These are phyloP conservation scores for Tachina grossa DNA, from an alignment of 2,888 invertebrate species.

Conservation along the genomic window DNA sequence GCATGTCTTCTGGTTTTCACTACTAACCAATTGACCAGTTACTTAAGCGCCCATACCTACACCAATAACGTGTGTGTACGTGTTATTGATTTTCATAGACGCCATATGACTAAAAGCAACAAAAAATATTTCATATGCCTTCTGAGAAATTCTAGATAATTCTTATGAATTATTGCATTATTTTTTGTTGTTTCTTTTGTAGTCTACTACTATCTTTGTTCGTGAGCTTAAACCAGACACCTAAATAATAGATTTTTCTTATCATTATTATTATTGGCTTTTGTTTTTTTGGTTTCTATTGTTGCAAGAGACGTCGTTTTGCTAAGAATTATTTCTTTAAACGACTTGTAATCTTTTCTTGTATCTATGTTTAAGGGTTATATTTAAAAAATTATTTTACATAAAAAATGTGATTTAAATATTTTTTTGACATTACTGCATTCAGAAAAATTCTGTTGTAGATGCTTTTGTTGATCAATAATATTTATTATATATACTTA, in stretches of 20 bases:
- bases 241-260: conserved; percentile 29
- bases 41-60: not conserved
- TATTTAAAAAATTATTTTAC: not conserved
- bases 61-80: not conserved
- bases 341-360: not conserved
- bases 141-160: not conserved
- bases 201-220: not conserved
- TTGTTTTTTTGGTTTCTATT: not conserved
- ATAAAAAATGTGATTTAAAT: not conserved
- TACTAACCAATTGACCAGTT: not conserved
- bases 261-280: conserved; percentile 6
- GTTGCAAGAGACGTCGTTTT: not conserved
- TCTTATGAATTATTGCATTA: conserved; percentile 1
- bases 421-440: not conserved
- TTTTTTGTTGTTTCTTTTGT: not conserved
- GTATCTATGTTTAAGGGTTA: not conserved
- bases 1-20: not conserved
- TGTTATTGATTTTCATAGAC: conserved; percentile 61
- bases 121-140: not conserved
- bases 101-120: conserved; percentile 9
- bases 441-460: conserved; percentile 3
- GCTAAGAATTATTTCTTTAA: not conserved
- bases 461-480: not conserved
- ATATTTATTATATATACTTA: not conserved
- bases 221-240: conserved; percentile 30